phyloP scores from a whole-genome alignment of 2,113 vertebrate species.

The Muntiacus reevesi region DNA sequence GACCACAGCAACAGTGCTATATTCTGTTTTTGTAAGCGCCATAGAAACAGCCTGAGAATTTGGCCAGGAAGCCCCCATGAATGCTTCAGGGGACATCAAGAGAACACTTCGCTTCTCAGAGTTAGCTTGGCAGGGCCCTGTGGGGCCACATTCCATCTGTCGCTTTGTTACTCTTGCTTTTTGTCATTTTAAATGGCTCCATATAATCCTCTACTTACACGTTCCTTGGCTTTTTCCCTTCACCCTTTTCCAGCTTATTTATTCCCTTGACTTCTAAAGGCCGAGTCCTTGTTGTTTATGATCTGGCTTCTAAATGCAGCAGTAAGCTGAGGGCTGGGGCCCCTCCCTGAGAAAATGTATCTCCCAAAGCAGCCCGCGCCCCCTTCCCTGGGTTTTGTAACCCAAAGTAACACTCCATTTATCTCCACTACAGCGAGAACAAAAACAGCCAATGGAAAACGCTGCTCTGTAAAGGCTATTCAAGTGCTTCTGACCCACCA shows the following conservation, averaged over 20 bases:
- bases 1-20: not conserved
- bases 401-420: not conserved
- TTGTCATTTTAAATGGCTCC: slow-evolving; percentile 50
- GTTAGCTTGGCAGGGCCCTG: slow-evolving; percentile 67
- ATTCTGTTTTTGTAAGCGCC: not conserved
- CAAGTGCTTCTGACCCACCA: not conserved
- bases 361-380: not conserved
- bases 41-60: slow-evolving; percentile 67
- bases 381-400: not conserved
- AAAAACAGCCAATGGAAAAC: not conserved
- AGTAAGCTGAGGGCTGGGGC: not conserved
- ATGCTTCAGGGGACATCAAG: slow-evolving; percentile 70
- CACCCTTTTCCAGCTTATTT: slow-evolving; percentile 64
- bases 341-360: not conserved
- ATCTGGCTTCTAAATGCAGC: slow-evolving; percentile 58
- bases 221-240: slow-evolving; percentile 45
- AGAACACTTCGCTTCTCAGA: slow-evolving; percentile 73
- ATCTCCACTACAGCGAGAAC: not conserved
- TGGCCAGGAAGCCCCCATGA: slow-evolving; percentile 67
- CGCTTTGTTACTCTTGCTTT: slow-evolving; percentile 66
- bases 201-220: slow-evolving; percentile 31
- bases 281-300: slow-evolving; percentile 60
- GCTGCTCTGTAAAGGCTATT: not conserved
- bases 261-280: slow-evolving; percentile 63
- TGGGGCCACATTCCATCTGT: slow-evolving; percentile 66